phyloP scores from a whole-genome alignment of 1,140 invertebrate species.

The Ceratosolen fusciceps region DNA sequence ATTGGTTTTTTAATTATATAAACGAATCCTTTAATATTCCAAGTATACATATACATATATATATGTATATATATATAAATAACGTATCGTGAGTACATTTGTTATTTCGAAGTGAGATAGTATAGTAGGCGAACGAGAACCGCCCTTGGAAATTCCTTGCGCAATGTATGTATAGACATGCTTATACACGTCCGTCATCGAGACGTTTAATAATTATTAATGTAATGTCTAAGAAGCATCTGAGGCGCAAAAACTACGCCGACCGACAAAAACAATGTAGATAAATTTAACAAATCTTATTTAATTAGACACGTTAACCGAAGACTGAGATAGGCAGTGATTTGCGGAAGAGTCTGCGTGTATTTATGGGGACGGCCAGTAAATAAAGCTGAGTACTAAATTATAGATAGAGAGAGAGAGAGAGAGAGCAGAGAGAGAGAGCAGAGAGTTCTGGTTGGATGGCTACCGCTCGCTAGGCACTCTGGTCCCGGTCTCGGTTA shows the following conservation, averaged over 20 bases:
- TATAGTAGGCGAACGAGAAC: background rate
- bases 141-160: background rate
- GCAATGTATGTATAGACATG: background rate
- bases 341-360: background rate
- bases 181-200: background rate
- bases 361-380: background rate
- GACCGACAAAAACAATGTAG: background rate
- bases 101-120: background rate
- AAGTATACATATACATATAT: constrained; percentile 3
- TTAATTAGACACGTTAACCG: background rate
- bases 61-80: constrained; percentile 15
- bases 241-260: background rate
- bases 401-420: background rate
- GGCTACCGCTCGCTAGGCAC: background rate
- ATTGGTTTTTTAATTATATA: constrained; percentile 40
- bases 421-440: background rate
- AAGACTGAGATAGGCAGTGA: background rate
- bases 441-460: background rate
- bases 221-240: background rate
- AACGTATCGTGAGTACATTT: background rate
- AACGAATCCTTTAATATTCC: background rate
- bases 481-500: no score
- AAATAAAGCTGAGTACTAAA: background rate
- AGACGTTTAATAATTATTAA: background rate
- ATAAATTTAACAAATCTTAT: background rate